Base-by-base conservation (phyloP, 2,888 invertebrate species). In the Timema podura region DNA sequence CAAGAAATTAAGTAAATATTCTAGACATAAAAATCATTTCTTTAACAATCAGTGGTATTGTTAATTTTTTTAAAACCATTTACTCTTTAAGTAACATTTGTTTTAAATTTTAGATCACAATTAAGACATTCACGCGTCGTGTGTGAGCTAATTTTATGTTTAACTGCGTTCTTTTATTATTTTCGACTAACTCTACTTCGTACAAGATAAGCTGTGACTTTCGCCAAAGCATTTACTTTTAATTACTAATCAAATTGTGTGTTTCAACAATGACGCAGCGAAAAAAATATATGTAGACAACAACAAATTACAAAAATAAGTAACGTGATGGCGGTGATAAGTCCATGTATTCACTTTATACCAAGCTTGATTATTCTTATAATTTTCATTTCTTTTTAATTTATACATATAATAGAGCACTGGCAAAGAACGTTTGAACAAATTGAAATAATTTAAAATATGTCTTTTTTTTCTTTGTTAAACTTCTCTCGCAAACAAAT, bases 391-490 rank as follows among this genome's bases (percentile, higher is more conserved):
- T 45, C 30, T 30, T 30, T 30, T 30, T 30, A 30, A 30, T 30
- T 61, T 16, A 61, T 61, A 61, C 61, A 61, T 73, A 74, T 69
- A 71, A 70, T 70, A 70, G 71, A 72, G 73, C 73, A 74, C 70
- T 73, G 73, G 74, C 74, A 73, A 72, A 71, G 72, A 71, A 71
- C 67, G 70, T 70, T 66, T 71, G 70, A 71, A 69, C 70, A 68
- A 71, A 68, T 70, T 48, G 71, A 71, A 70, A 59, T 68, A 73
- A 71, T 71, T 73, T 69, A 73, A 72, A 72, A 71, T 70, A 68
- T 69, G 70, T 72, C 71, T 72, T 72, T 30, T 61, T 57, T 61
- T 61, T 15, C 57, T 45, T 45, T 30, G 30, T 13, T 61, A 10
- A 61, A 13, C 44, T 61, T 61, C 61, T 61, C 45, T 61, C 45